Evolutionary conservation across 2,797 vertebrate species (phyloP), one percentile per base, ranked within the genome.

Genomic region (Phylloscopus collybita): DNA sequence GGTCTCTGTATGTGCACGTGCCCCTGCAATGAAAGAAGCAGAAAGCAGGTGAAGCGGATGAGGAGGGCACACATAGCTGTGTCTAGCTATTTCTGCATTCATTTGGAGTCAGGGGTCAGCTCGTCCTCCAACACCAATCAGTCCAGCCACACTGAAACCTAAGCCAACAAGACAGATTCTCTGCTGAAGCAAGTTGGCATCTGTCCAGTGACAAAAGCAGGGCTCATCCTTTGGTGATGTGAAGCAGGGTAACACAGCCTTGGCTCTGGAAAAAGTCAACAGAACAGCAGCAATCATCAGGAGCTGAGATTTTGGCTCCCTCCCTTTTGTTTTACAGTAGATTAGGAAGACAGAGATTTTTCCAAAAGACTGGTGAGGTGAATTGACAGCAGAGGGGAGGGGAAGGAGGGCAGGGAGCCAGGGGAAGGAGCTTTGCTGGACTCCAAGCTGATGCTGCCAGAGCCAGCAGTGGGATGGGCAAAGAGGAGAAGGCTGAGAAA

Each of bases 281-380:
- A 67, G 71, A 92, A 36, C 34, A 80, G 72, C 42, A 91, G 64
- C 57, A 79, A 40, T 80, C 17, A 7, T 44, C 65, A 62, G 54
- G 29, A 92, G 60, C 45, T 65, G 78, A 80, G 67, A 82, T 64
- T 85, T 93, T 88, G 19, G 10, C 49, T 47, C 34, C 11, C 30
- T 96, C 30, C 7, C n/a, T 53, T 93, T 87, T 57, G 45, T 78
- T 91, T 91, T 90, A 91, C 69, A 75, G 72, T 86, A 85, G 65
- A 86, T 92, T 74, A 85, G 45, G 56, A 93, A 87, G 67, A 73
- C 13, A 26, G 50, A 72, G 54, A 69, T 92, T 94, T 95, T 56
- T 87, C 50, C 57, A 69, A 61, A 91, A 92, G 71, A 64, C 67
- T 65, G 73, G 11, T 51, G 83, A 92, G 44, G 27, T 2, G 0